phyloP scores from a whole-genome alignment of 2,888 invertebrate genomes.

The Himalopsyche anomala region DNA sequence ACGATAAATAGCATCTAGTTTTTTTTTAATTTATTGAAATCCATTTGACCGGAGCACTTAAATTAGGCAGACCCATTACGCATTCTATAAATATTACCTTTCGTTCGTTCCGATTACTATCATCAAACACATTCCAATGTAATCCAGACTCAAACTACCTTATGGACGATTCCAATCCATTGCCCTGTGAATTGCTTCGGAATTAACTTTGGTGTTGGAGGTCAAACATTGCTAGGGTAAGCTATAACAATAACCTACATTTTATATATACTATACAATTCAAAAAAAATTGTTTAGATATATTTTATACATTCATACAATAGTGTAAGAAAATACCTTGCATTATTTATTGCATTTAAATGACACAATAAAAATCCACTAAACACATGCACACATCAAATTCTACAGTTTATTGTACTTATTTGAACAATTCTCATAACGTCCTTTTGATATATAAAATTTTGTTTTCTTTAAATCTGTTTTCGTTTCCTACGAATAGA shows the following conservation, averaged over 20 bases:
- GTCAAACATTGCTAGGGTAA: slow-evolving; percentile 17
- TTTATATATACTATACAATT: too few relatives aligned
- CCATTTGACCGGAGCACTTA: slow-evolving; percentile 38
- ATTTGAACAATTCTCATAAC: too few relatives aligned
- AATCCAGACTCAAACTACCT: slow-evolving; percentile 33
- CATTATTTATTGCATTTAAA: too few relatives aligned
- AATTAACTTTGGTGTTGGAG: slow-evolving; percentile 36
- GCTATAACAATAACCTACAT: not conserved
- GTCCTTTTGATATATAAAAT: too few relatives aligned
- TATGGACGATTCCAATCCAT: slow-evolving; percentile 37
- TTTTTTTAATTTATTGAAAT: slow-evolving; percentile 38
- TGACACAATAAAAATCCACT: too few relatives aligned
- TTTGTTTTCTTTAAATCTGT: too few relatives aligned
- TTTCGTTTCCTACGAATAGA: too few relatives aligned
- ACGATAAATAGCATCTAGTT: slow-evolving; percentile 11
- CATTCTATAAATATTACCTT: slow-evolving; percentile 51
- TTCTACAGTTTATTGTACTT: too few relatives aligned
- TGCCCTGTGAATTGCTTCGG: slow-evolving; percentile 6
- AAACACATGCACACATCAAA: too few relatives aligned
- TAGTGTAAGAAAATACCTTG: too few relatives aligned
- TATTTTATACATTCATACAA: too few relatives aligned
- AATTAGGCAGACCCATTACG: slow-evolving; percentile 41
- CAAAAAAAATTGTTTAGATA: too few relatives aligned
- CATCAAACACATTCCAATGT: slow-evolving; percentile 55
- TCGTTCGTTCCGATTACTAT: slow-evolving; percentile 52